phyloP scores from a whole-genome alignment of 1,140 invertebrate genomes.

The Drosophila repleta region DNA sequence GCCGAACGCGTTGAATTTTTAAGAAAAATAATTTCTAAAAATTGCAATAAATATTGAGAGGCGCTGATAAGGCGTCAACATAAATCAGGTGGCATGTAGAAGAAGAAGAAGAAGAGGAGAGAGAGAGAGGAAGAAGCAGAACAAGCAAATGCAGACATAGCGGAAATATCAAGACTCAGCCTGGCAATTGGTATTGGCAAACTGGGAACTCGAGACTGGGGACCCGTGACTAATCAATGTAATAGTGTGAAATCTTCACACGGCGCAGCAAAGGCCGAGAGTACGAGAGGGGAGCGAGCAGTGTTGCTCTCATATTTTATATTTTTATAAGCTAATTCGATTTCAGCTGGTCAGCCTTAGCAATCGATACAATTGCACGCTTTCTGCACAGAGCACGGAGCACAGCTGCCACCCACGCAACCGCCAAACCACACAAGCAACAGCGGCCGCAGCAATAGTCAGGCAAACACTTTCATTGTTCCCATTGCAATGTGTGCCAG shows the following conservation, averaged over 20 bases:
- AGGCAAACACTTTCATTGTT: constrained; percentile 54
- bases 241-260: constrained; percentile 63
- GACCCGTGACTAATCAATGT: constrained; percentile 72
- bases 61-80: constrained; percentile 79
- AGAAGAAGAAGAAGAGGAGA: constrained; percentile 10
- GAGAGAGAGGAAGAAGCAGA: neutral
- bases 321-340: constrained; percentile 60
- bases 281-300: neutral
- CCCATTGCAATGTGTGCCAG: constrained; percentile 35
- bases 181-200: constrained; percentile 20
- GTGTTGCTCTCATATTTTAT: constrained; percentile 23
- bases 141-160: constrained; percentile 27
- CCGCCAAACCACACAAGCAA: constrained; percentile 15
- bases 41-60: constrained; percentile 81
- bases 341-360: constrained; percentile 7
- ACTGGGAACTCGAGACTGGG: neutral
- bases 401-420: constrained; percentile 37
- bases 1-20: constrained; percentile 37
- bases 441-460: neutral
- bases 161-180: constrained; percentile 26
- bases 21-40: constrained; percentile 63
- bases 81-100: constrained; percentile 72
- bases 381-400: constrained; percentile 39
- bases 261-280: constrained; percentile 14
- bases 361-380: constrained; percentile 5